phyloP scores from a whole-genome alignment of 2,113 vertebrate species.

The Corynorhinus townsendii region DNA sequence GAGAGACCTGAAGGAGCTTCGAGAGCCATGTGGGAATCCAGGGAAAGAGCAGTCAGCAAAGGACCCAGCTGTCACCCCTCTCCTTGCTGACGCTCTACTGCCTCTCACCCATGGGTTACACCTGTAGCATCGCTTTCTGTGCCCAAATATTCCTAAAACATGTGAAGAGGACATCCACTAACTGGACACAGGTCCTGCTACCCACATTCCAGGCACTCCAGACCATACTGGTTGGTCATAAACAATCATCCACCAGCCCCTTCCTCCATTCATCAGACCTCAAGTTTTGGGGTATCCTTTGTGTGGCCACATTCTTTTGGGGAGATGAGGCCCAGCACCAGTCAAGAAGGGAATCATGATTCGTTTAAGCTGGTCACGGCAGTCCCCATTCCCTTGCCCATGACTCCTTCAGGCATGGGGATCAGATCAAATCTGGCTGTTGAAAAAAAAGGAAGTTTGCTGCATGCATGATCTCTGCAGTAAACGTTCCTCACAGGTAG shows the following conservation, averaged over 20 bases:
- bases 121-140: background rate
- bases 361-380: background rate
- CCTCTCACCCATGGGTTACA: background rate
- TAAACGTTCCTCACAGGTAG: background rate
- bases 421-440: background rate
- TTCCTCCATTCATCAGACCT: background rate
- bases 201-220: background rate
- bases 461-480: background rate
- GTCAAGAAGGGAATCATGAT: background rate
- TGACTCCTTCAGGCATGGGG: background rate
- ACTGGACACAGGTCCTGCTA: background rate
- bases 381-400: background rate
- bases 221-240: background rate
- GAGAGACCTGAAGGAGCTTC: background rate
- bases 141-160: background rate
- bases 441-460: background rate
- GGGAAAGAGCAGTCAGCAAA: background rate
- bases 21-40: rapidly evolving
- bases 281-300: background rate
- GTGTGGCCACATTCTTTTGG: background rate
- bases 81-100: background rate
- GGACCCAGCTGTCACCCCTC: background rate
- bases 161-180: background rate
- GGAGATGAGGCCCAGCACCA: background rate
- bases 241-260: background rate